Conservation (phyloP, 2,113 vertebrate genomes). For the Austrofundulus limnaeus region DNA sequence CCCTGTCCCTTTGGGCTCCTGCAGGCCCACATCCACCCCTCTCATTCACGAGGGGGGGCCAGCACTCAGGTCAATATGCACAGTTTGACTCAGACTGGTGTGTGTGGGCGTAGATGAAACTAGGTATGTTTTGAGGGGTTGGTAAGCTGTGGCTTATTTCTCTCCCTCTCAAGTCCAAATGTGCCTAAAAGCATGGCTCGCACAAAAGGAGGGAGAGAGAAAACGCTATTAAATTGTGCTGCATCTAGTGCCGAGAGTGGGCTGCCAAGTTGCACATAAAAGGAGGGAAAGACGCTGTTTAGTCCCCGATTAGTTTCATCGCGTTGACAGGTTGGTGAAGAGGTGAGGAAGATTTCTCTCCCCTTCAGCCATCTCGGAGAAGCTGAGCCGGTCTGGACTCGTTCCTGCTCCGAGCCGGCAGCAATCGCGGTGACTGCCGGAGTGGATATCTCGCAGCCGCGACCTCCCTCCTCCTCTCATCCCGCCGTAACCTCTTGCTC, state of each 20-base stretch:
- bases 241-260: conserved; percentile 67
- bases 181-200: conserved; percentile 73
- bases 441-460: conserved; percentile 60
- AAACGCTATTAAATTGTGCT: conserved; percentile 61
- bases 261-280: conserved; percentile 68
- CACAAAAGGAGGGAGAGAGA: conserved; percentile 61
- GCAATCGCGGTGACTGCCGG: conserved; percentile 44
- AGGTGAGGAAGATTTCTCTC: conserved; percentile 63
- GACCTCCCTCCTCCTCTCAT: conserved; percentile 69
- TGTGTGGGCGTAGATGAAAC: conserved; percentile 79
- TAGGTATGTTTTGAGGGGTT: conserved; percentile 64
- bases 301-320: conserved; percentile 74
- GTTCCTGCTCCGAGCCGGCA: conserved; percentile 39
- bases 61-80: conserved; percentile 77
- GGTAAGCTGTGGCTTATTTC: conserved; percentile 59
- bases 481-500: conserved; percentile 80
- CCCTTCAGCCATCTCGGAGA: conserved; percentile 35
- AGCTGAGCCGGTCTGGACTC: conserved; percentile 34
- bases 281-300: conserved; percentile 70
- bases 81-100: conserved; percentile 74
- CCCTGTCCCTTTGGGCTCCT: conserved; percentile 78
- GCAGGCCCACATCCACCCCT: conserved; percentile 74
- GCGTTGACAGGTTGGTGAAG: conserved; percentile 62
- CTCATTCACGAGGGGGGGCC: conserved; percentile 80
- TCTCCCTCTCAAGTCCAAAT: conserved; percentile 69